phyloP scores from a whole-genome alignment of 2,888 invertebrate genomes.

The Eledone cirrhosa region DNA sequence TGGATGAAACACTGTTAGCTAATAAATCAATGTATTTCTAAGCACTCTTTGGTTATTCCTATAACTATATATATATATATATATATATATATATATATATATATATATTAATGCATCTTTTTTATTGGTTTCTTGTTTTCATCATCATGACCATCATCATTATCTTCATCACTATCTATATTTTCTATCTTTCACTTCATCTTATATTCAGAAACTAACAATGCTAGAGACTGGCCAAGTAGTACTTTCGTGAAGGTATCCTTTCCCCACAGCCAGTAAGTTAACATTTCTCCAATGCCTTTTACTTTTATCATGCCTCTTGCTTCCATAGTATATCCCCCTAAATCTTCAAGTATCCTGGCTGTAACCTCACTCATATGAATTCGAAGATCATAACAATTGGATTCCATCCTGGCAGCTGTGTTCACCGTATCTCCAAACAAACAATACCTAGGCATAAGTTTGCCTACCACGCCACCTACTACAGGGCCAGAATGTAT shows the following conservation, averaged over 20 bases:
- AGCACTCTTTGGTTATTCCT: no score
- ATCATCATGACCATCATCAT: no score
- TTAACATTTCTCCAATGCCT: slow-evolving; percentile 44
- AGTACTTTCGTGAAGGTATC: slow-evolving; percentile 62
- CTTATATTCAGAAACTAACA: not conserved
- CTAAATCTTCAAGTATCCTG: slow-evolving; percentile 40
- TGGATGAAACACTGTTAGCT: no score
- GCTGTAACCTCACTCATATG: slow-evolving; percentile 45
- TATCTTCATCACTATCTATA: no score
- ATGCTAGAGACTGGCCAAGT: slow-evolving; percentile 41
- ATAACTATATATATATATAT: no score
- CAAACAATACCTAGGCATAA: slow-evolving; percentile 48
- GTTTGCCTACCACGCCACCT: slow-evolving; percentile 46
- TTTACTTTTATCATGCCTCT: slow-evolving; percentile 47
- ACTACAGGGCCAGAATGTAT: slow-evolving; percentile 46
- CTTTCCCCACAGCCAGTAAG: slow-evolving; percentile 65
- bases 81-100: no score
- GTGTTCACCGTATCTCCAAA: slow-evolving; percentile 49
- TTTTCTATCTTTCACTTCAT: not conserved
- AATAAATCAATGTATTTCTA: no score
- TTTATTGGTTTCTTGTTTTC: no score
- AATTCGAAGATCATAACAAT: slow-evolving; percentile 42
- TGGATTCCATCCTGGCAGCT: slow-evolving; percentile 47
- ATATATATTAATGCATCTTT: no score
- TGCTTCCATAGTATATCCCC: slow-evolving; percentile 43